A percentile compares a stretch with the other conserved stretches of the same genome.
Evolutionary conservation across 2,113 vertebrate species (phyloP).

Genomic region (Sphyrna mokarran): DNA sequence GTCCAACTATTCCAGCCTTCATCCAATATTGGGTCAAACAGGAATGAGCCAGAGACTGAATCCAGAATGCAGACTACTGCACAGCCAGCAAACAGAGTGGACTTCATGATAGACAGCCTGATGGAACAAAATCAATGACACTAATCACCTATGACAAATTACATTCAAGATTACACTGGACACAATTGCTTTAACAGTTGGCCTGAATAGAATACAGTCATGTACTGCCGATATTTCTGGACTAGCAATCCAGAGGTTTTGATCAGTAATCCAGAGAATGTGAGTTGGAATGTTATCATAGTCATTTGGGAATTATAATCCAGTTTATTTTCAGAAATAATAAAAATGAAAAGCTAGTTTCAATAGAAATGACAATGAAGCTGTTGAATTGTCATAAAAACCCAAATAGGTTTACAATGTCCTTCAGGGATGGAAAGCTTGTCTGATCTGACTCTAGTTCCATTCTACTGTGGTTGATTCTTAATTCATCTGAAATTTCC

Average conservation of each 20-base stretch:
- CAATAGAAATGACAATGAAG: background rate
- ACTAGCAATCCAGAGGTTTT: background rate
- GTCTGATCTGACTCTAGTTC: background rate
- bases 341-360: background rate
- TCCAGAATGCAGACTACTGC: slow-evolving; percentile 17
- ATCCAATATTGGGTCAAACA: slow-evolving; percentile 37
- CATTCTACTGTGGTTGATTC: background rate
- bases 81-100: fast-evolving
- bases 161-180: background rate
- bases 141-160: slow-evolving; percentile 31
- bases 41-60: fast-evolving
- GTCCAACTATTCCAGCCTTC: slow-evolving; percentile 47
- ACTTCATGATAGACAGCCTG: background rate
- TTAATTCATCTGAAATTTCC: background rate
- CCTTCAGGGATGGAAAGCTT: background rate
- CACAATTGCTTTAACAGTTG: slow-evolving; percentile 46
- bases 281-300: background rate
- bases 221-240: background rate
- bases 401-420: background rate
- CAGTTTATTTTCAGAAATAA: background rate
- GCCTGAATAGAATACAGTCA: background rate
- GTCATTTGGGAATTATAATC: background rate
- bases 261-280: background rate
- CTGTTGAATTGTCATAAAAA: background rate
- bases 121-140: background rate